These are phyloP conservation scores for Cygnus buccinator DNA, from an alignment of 2,113 vertebrate genomes.

Conservation along the genomic window DNA sequence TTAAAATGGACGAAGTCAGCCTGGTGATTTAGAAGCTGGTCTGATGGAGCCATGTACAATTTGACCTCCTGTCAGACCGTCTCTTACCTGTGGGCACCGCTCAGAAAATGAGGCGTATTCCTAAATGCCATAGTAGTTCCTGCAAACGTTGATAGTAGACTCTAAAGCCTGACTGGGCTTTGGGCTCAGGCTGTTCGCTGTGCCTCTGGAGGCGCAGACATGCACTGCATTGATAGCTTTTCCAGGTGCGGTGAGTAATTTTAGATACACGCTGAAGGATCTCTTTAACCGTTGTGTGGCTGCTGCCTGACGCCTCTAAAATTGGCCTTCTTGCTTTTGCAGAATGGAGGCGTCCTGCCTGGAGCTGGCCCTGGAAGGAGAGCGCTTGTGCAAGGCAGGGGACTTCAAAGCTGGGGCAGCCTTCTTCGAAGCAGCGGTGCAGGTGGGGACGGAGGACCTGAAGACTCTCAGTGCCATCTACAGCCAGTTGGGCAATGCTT, in stretches of 20 bases:
- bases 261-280: background rate
- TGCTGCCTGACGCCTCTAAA: background rate
- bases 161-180: background rate
- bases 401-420: slow-evolving; percentile 93
- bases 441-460: slow-evolving; percentile 95
- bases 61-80: background rate
- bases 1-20: too few species aligned
- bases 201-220: background rate
- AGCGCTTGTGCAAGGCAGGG: slow-evolving; percentile 92
- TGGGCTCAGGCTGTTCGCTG: background rate
- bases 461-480: slow-evolving; percentile 99
- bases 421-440: slow-evolving; percentile 95
- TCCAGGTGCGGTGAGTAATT: background rate
- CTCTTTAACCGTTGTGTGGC: rapidly evolving
- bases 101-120: background rate
- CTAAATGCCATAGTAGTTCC: background rate
- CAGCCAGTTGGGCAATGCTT: slow-evolving; percentile 97
- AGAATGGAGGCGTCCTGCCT: slow-evolving; percentile 98
- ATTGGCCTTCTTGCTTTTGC: background rate
- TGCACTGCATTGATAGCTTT: background rate
- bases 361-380: slow-evolving; percentile 94
- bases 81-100: too few species aligned
- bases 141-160: background rate
- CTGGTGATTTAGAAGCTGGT: background rate
- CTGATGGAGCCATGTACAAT: background rate